Evolutionary conservation across 2,888 invertebrate genomes (phyloP).

Genomic region (Coelinius sp.): DNA sequence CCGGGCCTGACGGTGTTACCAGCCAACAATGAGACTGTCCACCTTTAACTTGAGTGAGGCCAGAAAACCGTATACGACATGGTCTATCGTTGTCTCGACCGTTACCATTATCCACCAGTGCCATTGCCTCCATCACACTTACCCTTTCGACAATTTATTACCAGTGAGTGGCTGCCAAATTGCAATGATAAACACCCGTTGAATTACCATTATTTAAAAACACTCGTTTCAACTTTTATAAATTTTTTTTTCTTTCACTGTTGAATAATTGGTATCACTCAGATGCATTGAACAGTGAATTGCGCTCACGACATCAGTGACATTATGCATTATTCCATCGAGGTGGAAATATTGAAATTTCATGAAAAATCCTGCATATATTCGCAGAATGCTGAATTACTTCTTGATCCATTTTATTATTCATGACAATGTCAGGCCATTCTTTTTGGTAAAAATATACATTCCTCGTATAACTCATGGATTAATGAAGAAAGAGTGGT

Average conservation of each 20-base stretch:
- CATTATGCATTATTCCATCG: not conserved
- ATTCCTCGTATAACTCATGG: not conserved
- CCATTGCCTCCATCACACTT: slow-evolving; percentile 7
- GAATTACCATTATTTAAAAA: not conserved
- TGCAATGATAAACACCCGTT: not conserved
- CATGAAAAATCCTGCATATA: not conserved
- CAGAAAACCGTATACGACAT: slow-evolving; percentile 9
- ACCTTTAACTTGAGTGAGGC: slow-evolving; percentile 33
- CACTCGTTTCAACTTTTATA: not conserved
- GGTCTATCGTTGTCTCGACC: not conserved
- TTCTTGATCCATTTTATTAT: not conserved
- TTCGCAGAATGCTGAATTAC: not conserved
- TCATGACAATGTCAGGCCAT: not conserved
- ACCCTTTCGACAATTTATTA: slow-evolving; percentile 38
- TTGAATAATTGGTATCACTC: not conserved
- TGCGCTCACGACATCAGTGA: not conserved
- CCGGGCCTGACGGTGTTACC: slow-evolving; percentile 45
- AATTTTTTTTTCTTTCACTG: not conserved
- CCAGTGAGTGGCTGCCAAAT: slow-evolving; percentile 29
- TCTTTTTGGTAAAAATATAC: not conserved
- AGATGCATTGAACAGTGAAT: not conserved
- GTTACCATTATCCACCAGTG: not conserved
- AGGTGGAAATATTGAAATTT: not conserved
- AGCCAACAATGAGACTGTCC: slow-evolving; percentile 45
- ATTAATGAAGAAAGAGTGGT: not conserved